Percentiles rank a stretch among this genome's conserved stretches.
These are phyloP conservation scores for Sarcophilus harrisii DNA, from an alignment of 2,797 vertebrate species.

Conservation along the genomic window DNA sequence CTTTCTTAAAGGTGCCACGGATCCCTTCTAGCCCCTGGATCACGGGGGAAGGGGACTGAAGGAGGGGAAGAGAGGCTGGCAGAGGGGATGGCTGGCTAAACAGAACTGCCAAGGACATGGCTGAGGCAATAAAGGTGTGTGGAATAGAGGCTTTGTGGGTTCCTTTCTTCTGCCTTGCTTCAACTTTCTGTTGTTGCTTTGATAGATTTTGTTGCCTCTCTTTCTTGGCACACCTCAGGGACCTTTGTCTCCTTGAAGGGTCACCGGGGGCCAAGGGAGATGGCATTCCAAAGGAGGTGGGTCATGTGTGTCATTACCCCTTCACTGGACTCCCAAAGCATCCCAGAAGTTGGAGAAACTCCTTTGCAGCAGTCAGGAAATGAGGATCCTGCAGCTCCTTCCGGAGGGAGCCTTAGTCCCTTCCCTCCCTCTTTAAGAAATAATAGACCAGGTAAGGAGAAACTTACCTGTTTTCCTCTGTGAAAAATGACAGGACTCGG, in stretches of 20 bases:
- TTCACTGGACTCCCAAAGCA: neutral
- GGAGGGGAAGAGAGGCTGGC: neutral
- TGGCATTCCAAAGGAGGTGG: neutral
- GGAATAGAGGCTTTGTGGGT: neutral
- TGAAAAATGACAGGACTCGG: neutral
- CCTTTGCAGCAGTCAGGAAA: neutral
- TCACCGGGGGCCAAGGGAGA: neutral
- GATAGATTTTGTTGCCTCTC: neutral
- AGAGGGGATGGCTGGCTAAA: neutral
- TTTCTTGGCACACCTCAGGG: neutral
- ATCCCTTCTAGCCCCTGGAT: neutral
- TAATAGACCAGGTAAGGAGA: neutral
- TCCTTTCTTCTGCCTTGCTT: neutral
- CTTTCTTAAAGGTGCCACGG: neutral
- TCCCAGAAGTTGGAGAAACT: neutral
- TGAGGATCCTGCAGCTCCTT: neutral
- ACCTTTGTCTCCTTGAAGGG: neutral
- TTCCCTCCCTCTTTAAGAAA: neutral
- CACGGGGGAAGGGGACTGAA: neutral
- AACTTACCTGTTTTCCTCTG: neutral
- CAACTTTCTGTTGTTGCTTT: neutral
- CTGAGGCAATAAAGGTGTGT: neutral
- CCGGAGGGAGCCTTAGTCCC: neutral
- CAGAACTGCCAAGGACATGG: neutral
- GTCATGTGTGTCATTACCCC: neutral